These are phyloP conservation scores for Platysternon megacephalum DNA, from an alignment of 2,113 vertebrate genomes.

Conservation along the genomic window DNA sequence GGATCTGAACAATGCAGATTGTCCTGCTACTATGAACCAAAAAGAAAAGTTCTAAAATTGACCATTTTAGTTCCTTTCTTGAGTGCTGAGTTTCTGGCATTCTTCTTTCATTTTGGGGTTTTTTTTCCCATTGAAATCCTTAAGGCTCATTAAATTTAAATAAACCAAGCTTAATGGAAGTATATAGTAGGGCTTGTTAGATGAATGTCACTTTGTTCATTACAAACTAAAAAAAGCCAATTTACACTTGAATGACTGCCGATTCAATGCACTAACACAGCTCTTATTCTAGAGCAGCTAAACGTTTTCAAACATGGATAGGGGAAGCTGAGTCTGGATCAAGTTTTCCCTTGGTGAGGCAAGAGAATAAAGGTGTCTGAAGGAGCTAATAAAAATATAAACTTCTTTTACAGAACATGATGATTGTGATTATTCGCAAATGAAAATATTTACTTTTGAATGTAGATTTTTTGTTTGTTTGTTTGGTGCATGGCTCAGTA, in stretches of 20 bases:
- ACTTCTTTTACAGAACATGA: neutral
- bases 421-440: neutral
- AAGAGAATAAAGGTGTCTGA: neutral
- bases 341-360: neutral
- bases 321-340: neutral
- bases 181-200: neutral
- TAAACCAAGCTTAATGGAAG: neutral
- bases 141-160: neutral
- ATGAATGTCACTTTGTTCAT: neutral
- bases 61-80: neutral
- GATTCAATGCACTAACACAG: neutral
- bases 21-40: neutral
- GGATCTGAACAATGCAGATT: neutral
- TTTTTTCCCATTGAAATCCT: neutral
- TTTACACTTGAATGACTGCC: neutral
- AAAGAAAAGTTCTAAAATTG: neutral
- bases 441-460: neutral
- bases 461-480: neutral
- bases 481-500: neutral
- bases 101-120: neutral
- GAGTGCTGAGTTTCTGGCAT: neutral
- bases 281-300: neutral
- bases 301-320: neutral
- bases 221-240: neutral
- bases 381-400: fast-evolving